Percentiles rank a stretch among this genome's conserved stretches.
Evolutionary conservation across 2,888 invertebrate genomes (phyloP).

Genomic region (Itoplectis maculator): DNA sequence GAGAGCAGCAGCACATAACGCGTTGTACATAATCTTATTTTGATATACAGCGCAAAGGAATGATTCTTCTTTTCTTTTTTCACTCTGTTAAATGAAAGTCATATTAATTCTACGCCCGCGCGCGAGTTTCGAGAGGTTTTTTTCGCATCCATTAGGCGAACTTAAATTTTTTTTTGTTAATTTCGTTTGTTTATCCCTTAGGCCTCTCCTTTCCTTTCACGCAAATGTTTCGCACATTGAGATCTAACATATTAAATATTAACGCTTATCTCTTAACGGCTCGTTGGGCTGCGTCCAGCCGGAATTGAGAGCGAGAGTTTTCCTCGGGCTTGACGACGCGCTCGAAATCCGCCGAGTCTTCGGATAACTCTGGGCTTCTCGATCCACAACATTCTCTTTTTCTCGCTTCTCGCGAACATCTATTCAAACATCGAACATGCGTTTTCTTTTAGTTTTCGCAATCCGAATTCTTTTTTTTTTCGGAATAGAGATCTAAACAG

Average conservation of each 20-base stretch:
- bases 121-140: conserved; percentile 53
- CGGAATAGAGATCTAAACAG: conserved; percentile 46
- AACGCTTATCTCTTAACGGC: conserved; percentile 54
- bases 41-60: conserved; percentile 83
- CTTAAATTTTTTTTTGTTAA: conserved; percentile 42
- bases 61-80: conserved; percentile 70
- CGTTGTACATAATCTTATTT: conserved; percentile 81
- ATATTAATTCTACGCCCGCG: conserved; percentile 61
- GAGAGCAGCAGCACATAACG: conserved; percentile 79
- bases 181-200: conserved; percentile 42
- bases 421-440: conserved; percentile 63
- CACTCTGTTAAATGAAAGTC: conserved; percentile 77
- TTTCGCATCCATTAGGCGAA: conserved; percentile 56
- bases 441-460: conserved; percentile 36
- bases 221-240: conserved; percentile 58
- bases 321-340: not conserved
- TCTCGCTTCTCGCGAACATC: conserved; percentile 26
- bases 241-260: conserved; percentile 62
- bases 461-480: conserved; percentile 26
- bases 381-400: not conserved
- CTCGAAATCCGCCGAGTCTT: not conserved
- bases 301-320: conserved; percentile 9
- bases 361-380: not conserved
- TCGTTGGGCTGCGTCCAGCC: conserved; percentile 26
- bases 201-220: conserved; percentile 44